Conservation (phyloP, 1,140 invertebrate genomes). For the Anastrepha obliqua region DNA sequence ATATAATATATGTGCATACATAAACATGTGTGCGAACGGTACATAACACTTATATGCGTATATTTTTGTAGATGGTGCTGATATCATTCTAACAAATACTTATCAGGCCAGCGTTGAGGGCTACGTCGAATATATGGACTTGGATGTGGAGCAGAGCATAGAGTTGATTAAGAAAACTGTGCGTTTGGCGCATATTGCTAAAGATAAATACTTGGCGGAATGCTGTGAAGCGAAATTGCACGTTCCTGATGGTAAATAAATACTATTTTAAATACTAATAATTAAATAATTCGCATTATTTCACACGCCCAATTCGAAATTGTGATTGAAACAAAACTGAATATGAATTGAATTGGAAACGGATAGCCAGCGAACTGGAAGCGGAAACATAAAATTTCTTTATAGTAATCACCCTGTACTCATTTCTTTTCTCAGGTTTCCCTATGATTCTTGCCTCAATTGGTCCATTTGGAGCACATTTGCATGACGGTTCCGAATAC, state of each 20-base stretch:
- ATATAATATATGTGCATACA: background rate
- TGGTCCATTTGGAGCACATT: constrained; percentile 91
- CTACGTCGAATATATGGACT: constrained; percentile 82
- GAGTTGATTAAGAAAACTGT: constrained; percentile 84
- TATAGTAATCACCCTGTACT: background rate
- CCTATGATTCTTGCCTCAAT: constrained; percentile 88
- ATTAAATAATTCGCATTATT: background rate
- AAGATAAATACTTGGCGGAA: constrained; percentile 69
- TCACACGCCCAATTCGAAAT: background rate
- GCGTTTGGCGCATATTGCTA: constrained; percentile 77
- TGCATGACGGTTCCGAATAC: constrained; percentile 94
- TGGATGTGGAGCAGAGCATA: constrained; percentile 80
- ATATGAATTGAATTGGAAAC: constrained; percentile 16
- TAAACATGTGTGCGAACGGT: background rate
- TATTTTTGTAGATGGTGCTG: constrained; percentile 81
- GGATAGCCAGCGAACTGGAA: background rate
- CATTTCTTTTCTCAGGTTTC: constrained; percentile 60
- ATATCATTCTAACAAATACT: constrained; percentile 90
- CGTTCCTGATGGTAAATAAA: constrained; percentile 63
- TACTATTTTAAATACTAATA: background rate
- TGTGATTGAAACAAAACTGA: background rate
- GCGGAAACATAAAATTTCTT: background rate
- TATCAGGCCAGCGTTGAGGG: constrained; percentile 91
- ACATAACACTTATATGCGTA: background rate
- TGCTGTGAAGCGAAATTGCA: constrained; percentile 64